Percentiles rank a stretch among this genome's conserved stretches.
Conservation (phyloP, 2,888 invertebrate species). For the Mechanitis mazaeus region DNA sequence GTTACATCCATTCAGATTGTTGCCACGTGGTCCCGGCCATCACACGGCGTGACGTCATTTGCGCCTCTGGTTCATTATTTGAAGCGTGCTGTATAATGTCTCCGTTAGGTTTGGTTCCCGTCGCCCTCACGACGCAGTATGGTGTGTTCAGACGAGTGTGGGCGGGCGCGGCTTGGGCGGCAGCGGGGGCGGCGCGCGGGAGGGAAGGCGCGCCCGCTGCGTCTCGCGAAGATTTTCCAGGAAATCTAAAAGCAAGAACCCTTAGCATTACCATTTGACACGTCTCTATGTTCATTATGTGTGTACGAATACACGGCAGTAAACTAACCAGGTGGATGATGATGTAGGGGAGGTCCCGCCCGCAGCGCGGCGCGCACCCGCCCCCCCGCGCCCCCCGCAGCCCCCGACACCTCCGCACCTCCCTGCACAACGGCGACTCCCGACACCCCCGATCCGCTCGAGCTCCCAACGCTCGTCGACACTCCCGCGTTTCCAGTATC, state of each 20-base stretch:
- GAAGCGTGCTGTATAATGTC: too few species aligned
- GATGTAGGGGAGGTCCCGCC: conserved; percentile 57
- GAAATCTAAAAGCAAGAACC: conserved; percentile 45
- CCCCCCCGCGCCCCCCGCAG: conserved; percentile 23
- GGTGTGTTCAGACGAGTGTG: conserved; percentile 46
- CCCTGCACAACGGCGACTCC: background rate
- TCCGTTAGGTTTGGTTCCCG: background rate
- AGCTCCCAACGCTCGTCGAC: background rate
- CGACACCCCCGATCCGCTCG: too few species aligned
- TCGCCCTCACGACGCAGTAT: conserved; percentile 1
- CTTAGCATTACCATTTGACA: too few species aligned
- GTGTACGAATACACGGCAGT: background rate
- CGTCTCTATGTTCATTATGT: background rate
- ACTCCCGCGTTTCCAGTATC: background rate
- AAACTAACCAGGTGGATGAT: conserved; percentile 59
- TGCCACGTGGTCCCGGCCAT: too few species aligned
- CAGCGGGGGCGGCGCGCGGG: conserved; percentile 54
- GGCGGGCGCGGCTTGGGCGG: conserved; percentile 61
- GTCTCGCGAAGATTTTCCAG: conserved; percentile 65
- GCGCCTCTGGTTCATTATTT: too few species aligned
- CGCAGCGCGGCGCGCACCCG: conserved; percentile 56
- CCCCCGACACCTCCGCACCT: background rate
- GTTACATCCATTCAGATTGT: too few species aligned
- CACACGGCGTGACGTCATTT: too few species aligned
- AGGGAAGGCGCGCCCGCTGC: conserved; percentile 49